phyloP scores from a whole-genome alignment of 2,113 vertebrate species.

The Nettapus auritus region DNA sequence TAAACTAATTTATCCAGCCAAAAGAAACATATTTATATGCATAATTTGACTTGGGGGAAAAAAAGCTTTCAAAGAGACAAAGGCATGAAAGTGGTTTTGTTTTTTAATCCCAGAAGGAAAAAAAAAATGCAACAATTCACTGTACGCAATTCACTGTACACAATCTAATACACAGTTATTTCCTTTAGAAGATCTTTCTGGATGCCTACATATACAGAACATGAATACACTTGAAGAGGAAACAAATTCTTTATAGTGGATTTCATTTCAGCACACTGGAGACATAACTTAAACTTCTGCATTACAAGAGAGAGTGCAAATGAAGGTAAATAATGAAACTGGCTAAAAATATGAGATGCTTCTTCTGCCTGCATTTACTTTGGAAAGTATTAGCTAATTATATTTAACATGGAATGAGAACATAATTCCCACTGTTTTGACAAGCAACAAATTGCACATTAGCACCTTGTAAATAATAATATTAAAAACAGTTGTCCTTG shows the following conservation, averaged over 20 bases:
- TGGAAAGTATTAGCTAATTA: conserved; percentile 69
- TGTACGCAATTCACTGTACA: neutral
- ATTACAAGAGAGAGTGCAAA: conserved; percentile 17
- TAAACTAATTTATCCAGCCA: neutral
- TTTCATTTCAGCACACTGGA: neutral
- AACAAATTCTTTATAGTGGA: neutral
- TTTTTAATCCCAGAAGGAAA: neutral
- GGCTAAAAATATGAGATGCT: neutral
- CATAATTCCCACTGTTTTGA: conserved; percentile 73
- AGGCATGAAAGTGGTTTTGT: neutral
- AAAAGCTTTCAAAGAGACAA: neutral
- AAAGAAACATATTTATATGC: neutral
- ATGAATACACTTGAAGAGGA: neutral
- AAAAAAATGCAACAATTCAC: neutral
- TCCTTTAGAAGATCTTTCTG: neutral
- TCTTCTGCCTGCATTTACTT: conserved; percentile 11
- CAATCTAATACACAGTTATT: neutral
- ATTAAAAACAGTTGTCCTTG: conserved; percentile 69
- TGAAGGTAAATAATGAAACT: conserved; percentile 26
- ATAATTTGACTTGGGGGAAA: neutral
- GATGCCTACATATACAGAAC: neutral
- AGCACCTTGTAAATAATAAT: conserved; percentile 74
- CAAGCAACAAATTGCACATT: conserved; percentile 75
- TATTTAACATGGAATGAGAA: conserved; percentile 60
- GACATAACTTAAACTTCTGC: neutral